Evolutionary conservation across 2,797 vertebrate genomes (phyloP).

Genomic region (Masticophis lateralis): DNA sequence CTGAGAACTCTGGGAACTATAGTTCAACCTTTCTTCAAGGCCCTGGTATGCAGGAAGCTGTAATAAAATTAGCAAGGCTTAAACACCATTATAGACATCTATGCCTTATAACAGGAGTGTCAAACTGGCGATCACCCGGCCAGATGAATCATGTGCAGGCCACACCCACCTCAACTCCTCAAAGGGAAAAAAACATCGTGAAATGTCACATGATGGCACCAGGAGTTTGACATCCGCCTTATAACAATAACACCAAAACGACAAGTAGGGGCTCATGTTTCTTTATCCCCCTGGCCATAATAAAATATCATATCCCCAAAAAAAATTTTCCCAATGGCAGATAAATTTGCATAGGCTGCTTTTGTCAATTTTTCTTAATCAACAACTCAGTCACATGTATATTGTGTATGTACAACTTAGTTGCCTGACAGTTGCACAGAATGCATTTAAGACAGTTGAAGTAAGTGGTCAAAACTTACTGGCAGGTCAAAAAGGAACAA

Average conservation of each 20-base stretch:
- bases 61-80: not conserved
- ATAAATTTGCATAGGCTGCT: not conserved
- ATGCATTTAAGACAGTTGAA: not conserved
- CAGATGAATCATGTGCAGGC: too few species aligned
- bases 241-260: not conserved
- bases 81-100: not conserved
- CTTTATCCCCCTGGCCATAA: not conserved
- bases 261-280: not conserved
- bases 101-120: not conserved
- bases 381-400: not conserved
- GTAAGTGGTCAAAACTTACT: not conserved
- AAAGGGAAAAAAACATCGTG: too few species aligned
- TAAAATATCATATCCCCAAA: not conserved
- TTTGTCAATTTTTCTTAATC: not conserved
- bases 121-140: rapidly evolving
- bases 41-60: not conserved
- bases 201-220: too few species aligned
- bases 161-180: too few species aligned
- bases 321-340: not conserved
- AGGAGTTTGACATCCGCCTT: not conserved
- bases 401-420: not conserved
- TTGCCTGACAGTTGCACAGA: not conserved
- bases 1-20: not conserved
- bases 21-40: not conserved
- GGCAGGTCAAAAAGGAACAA: not conserved